Conservation (phyloP, 2,797 vertebrate genomes). For the Oreortyx pictus region DNA sequence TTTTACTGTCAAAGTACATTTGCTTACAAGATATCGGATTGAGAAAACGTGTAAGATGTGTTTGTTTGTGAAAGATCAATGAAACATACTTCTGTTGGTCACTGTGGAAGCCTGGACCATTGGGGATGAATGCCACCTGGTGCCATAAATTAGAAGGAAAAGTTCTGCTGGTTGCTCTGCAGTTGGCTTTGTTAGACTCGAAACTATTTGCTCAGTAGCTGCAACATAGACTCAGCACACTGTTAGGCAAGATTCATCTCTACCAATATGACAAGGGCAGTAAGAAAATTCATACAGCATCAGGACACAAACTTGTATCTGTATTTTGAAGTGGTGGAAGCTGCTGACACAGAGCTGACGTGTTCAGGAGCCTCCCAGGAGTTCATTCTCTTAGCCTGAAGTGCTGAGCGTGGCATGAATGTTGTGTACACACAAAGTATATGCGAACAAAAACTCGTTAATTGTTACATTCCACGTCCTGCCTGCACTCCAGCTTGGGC, state of each 20-base stretch:
- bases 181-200: neutral
- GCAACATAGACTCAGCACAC: neutral
- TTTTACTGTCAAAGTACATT: neutral
- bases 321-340: neutral
- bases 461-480: neutral
- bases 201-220: neutral
- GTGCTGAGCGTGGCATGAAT: neutral
- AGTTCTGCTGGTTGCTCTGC: neutral
- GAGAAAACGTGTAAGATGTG: neutral
- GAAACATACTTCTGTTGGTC: neutral
- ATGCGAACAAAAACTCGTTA: neutral
- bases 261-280: neutral
- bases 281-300: neutral
- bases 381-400: neutral
- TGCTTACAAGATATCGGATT: neutral
- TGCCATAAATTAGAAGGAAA: neutral
- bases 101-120: neutral
- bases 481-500: neutral
- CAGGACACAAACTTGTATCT: neutral
- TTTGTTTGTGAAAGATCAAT: neutral
- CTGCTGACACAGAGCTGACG: neutral
- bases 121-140: neutral
- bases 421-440: neutral
- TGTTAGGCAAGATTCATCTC: neutral
- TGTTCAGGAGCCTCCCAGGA: neutral